Conservation (phyloP, 2,888 invertebrate species). For the Molorchus minor region DNA sequence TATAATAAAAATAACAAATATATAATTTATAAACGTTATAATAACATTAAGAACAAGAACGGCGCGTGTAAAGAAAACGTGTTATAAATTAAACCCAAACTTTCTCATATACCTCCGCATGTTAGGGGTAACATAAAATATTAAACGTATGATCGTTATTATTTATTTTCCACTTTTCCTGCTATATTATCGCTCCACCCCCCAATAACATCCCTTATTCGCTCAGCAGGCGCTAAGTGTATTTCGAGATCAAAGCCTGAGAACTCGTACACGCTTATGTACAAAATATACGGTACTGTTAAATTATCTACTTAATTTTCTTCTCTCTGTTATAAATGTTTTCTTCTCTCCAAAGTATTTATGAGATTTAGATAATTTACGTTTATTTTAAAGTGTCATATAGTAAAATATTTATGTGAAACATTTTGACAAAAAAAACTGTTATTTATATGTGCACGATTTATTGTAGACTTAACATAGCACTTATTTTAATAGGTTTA, state of each 20-base stretch:
- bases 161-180: slow-evolving; percentile 55
- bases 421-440: too few relatives aligned
- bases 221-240: slow-evolving; percentile 62
- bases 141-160: slow-evolving; percentile 46
- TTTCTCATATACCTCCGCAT: slow-evolving; percentile 22
- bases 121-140: slow-evolving; percentile 33
- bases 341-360: too few relatives aligned
- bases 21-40: too few relatives aligned
- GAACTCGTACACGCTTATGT: slow-evolving; percentile 38
- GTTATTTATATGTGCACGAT: too few relatives aligned
- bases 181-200: slow-evolving; percentile 53
- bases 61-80: slow-evolving; percentile 30
- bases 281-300: slow-evolving; percentile 8
- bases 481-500: too few relatives aligned
- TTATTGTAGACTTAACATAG: too few relatives aligned
- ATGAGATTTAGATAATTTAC: too few relatives aligned
- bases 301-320: slow-evolving; percentile 8
- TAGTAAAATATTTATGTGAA: too few relatives aligned
- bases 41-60: too few relatives aligned
- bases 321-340: too few relatives aligned
- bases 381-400: too few relatives aligned
- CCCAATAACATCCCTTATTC: slow-evolving; percentile 54
- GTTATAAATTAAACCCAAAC: slow-evolving; percentile 39
- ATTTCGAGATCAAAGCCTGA: slow-evolving; percentile 61
- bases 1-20: too few relatives aligned